phyloP scores from a whole-genome alignment of 2,888 invertebrate genomes.

The Prenolepis imparis region DNA sequence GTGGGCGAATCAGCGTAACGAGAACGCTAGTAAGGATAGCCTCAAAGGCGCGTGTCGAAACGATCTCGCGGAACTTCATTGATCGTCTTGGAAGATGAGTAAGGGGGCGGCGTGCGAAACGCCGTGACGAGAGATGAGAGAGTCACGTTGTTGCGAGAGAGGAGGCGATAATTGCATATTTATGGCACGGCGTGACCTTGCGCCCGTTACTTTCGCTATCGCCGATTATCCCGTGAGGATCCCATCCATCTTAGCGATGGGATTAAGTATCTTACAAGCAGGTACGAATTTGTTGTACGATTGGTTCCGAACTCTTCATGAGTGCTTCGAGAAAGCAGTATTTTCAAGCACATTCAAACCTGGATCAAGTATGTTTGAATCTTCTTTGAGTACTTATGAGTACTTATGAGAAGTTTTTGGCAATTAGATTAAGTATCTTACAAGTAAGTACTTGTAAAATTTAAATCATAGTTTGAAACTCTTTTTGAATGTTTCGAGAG shows the following conservation, averaged over 20 bases:
- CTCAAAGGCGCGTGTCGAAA: constrained; percentile 22
- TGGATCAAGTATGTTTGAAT: too few relatives aligned
- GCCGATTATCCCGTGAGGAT: constrained; percentile 29
- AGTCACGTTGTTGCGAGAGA: constrained; percentile 48
- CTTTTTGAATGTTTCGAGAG: too few relatives aligned
- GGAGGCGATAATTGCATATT: constrained; percentile 69
- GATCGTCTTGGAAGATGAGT: constrained; percentile 40
- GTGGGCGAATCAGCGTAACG: constrained; percentile 19
- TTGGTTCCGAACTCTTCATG: too few relatives aligned
- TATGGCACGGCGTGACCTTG: constrained; percentile 62
- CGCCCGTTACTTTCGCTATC: constrained; percentile 56
- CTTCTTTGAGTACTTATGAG: too few relatives aligned
- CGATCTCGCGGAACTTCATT: constrained; percentile 25
- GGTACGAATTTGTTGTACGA: too few relatives aligned
- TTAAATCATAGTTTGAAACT: too few relatives aligned
- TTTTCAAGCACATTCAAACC: too few relatives aligned
- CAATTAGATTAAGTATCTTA: too few relatives aligned
- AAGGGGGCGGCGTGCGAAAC: constrained; percentile 44
- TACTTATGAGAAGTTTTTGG: too few relatives aligned
- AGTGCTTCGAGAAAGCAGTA: too few relatives aligned
- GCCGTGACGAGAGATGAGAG: constrained; percentile 4
- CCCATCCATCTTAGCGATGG: neutral
- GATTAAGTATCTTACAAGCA: too few relatives aligned
- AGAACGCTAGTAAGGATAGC: neutral
- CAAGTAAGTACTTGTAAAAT: too few relatives aligned